Evolutionary conservation across 2,888 invertebrate species (phyloP).

Genomic region (Theodoxus fluviatilis): DNA sequence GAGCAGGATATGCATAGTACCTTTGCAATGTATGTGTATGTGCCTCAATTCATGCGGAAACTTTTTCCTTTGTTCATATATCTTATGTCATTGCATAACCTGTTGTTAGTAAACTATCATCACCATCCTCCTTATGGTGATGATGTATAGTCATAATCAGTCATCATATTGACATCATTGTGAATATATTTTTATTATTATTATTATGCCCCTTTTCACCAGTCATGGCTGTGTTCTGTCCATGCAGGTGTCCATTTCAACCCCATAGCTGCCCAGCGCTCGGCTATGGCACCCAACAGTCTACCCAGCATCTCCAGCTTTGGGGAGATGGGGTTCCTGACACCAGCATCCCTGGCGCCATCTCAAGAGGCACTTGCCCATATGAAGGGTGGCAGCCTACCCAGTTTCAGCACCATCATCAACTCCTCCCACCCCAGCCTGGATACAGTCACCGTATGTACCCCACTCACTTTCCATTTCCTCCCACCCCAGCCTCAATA

Average conservation of each 20-base stretch:
- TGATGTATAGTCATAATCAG: no score
- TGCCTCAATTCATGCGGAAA: no score
- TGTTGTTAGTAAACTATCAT: no score
- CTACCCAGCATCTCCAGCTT: slow-evolving; percentile 25
- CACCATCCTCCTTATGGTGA: no score
- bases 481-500: neutral
- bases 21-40: no score
- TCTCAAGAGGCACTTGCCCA: slow-evolving; percentile 23
- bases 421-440: neutral
- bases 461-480: slow-evolving; percentile 24
- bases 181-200: no score
- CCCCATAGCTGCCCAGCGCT: slow-evolving; percentile 14
- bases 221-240: neutral
- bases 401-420: slow-evolving; percentile 34
- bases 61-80: no score
- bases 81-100: no score
- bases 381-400: slow-evolving; percentile 33
- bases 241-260: slow-evolving; percentile 6
- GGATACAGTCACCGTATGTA: slow-evolving; percentile 15
- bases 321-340: slow-evolving; percentile 27
- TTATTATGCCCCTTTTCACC: no score
- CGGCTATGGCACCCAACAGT: slow-evolving; percentile 23
- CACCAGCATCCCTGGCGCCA: slow-evolving; percentile 18
- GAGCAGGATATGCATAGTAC: no score
- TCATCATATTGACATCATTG: no score